A percentile compares a stretch with the other conserved stretches of the same genome.
phyloP scores from a whole-genome alignment of 2,888 invertebrate genomes.

The Cinara cedri region DNA sequence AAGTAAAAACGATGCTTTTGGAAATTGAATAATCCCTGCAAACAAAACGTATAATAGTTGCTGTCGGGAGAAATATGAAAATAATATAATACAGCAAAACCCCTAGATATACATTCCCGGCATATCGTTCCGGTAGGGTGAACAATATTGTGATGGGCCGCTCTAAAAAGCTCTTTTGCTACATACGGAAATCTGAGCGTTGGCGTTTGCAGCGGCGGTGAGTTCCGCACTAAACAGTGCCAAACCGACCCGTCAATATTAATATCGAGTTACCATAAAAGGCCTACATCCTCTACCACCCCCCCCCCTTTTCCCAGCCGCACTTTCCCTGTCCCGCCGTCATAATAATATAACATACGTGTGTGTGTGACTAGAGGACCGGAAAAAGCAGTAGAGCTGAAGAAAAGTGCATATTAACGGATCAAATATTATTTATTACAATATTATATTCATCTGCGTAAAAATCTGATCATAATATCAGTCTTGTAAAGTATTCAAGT shows the following conservation, averaged over 20 bases:
- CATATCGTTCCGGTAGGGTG: constrained; percentile 48
- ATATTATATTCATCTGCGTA: no score
- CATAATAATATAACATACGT: not conserved
- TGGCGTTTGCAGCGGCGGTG: not conserved
- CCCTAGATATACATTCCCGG: constrained; percentile 41
- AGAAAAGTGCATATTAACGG: constrained; percentile 27
- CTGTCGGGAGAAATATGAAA: constrained; percentile 47
- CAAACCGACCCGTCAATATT: constrained; percentile 50
- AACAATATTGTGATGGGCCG: constrained; percentile 18
- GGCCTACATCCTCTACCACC: not conserved
- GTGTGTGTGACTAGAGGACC: not conserved
- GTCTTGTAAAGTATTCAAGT: no score
- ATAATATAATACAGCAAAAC: constrained; percentile 54
- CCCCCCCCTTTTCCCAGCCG: not conserved
- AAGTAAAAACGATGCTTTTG: constrained; percentile 12
- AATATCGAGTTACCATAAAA: constrained; percentile 47
- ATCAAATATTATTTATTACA: no score
- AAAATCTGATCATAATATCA: no score
- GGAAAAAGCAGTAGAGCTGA: not conserved
- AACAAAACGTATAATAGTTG: constrained; percentile 18
- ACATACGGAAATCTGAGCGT: constrained; percentile 15
- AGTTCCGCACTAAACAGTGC: constrained; percentile 36
- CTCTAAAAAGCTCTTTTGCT: constrained; percentile 47
- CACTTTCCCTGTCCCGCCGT: not conserved
- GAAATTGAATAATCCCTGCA: constrained; percentile 35